Evolutionary conservation across 2,888 invertebrate species (phyloP).

Genomic region (Nasonovia ribisnigri): DNA sequence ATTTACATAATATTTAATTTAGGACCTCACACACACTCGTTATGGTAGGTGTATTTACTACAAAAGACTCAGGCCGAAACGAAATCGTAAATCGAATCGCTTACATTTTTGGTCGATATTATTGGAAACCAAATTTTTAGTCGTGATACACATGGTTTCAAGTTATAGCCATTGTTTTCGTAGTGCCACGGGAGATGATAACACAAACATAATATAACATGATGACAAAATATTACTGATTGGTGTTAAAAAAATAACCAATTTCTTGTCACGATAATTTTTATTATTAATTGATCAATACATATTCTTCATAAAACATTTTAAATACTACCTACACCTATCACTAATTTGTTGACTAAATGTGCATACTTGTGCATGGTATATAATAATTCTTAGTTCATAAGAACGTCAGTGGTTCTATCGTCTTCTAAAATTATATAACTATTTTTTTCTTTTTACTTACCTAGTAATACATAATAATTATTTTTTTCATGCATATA

Average conservation of each 20-base stretch:
- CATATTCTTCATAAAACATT: neutral
- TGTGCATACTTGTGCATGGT: neutral
- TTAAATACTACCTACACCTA: neutral
- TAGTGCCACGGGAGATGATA: neutral
- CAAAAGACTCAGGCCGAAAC: neutral
- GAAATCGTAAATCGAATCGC: neutral
- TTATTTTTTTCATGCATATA: neutral
- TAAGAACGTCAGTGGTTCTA: neutral
- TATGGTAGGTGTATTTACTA: neutral
- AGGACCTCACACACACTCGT: neutral
- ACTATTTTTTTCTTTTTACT: neutral
- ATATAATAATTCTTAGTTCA: neutral
- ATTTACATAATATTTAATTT: conserved; percentile 32
- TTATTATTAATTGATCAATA: neutral
- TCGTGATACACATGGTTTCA: neutral
- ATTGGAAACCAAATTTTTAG: neutral
- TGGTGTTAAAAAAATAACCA: neutral
- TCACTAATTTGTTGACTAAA: neutral
- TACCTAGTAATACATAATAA: neutral
- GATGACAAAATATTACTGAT: neutral
- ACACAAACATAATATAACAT: neutral
- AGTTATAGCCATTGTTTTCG: neutral
- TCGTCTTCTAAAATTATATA: neutral
- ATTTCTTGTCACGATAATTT: neutral
- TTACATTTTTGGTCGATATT: neutral